phyloP scores from a whole-genome alignment of 2,888 invertebrate genomes.

The Acronicta alni region DNA sequence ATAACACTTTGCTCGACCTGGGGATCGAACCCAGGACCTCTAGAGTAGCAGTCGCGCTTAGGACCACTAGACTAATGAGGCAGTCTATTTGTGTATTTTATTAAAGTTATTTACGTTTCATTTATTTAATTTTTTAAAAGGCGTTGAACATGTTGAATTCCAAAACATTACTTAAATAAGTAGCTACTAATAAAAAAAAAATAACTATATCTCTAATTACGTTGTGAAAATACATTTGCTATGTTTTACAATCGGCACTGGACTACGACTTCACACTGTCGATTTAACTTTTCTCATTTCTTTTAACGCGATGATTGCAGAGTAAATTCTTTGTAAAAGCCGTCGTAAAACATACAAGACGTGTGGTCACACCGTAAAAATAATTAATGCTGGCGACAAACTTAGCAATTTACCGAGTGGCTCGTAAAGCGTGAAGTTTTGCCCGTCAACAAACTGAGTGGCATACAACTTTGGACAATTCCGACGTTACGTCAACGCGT shows the following conservation, averaged over 20 bases:
- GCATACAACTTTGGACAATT: slow-evolving; percentile 52
- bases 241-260: slow-evolving; percentile 2
- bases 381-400: slow-evolving; percentile 65
- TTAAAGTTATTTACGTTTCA: too few relatives aligned
- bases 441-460: slow-evolving; percentile 44
- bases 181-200: too few relatives aligned
- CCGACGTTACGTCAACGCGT: slow-evolving; percentile 34
- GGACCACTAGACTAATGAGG: too few relatives aligned
- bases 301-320: slow-evolving; percentile 2
- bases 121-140: too few relatives aligned
- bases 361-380: slow-evolving; percentile 57
- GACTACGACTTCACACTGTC: not conserved
- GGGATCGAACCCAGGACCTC: too few relatives aligned
- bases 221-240: too few relatives aligned
- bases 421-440: slow-evolving; percentile 63
- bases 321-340: slow-evolving; percentile 14
- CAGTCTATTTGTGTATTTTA: too few relatives aligned
- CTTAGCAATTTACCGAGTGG: slow-evolving; percentile 64
- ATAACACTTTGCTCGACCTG: too few relatives aligned
- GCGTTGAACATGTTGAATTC: too few relatives aligned
- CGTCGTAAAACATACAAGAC: slow-evolving; percentile 16
- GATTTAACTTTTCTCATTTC: slow-evolving; percentile 11
- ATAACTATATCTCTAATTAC: too few relatives aligned
- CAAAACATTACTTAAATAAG: too few relatives aligned
- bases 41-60: too few relatives aligned